Percentiles rank a stretch among this genome's conserved stretches.
These are phyloP conservation scores for Spea hammondii DNA, from an alignment of 2,797 vertebrate species.

Conservation along the genomic window DNA sequence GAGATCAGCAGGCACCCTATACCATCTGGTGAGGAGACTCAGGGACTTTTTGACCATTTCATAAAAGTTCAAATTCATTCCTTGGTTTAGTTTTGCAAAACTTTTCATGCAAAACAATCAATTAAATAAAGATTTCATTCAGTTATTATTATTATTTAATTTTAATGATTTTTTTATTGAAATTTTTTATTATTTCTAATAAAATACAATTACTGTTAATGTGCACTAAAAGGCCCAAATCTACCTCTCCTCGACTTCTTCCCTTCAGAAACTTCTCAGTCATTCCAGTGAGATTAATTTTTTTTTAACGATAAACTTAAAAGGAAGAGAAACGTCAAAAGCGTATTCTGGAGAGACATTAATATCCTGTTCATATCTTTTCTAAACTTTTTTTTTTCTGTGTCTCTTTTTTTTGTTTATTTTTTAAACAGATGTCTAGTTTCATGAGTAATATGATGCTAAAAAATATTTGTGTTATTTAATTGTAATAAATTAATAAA, in stretches of 20 bases:
- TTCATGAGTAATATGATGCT: conserved; percentile 26
- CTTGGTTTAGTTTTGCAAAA: too few relatives aligned
- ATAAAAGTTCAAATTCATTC: too few relatives aligned
- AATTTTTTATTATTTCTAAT: background rate
- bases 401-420: too few relatives aligned
- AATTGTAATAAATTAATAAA: conserved; percentile 47
- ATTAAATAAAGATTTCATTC: too few relatives aligned
- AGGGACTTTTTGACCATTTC: too few relatives aligned
- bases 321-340: conserved; percentile 16
- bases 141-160: too few relatives aligned
- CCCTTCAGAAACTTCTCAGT: conserved; percentile 4
- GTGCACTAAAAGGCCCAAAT: background rate
- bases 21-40: too few relatives aligned
- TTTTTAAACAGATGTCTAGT: background rate
- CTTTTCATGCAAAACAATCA: too few relatives aligned
- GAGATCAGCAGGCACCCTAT: too few relatives aligned
- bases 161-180: too few relatives aligned
- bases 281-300: conserved; percentile 13
- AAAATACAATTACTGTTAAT: background rate
- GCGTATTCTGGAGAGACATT: conserved; percentile 16
- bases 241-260: background rate
- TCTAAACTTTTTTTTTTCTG: conserved; percentile 11
- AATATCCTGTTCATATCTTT: conserved; percentile 48
- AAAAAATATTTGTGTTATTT: conserved; percentile 25
- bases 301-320: conserved; percentile 41